phyloP scores from a whole-genome alignment of 2,113 vertebrate species.

The Rhinichthys klamathensis region DNA sequence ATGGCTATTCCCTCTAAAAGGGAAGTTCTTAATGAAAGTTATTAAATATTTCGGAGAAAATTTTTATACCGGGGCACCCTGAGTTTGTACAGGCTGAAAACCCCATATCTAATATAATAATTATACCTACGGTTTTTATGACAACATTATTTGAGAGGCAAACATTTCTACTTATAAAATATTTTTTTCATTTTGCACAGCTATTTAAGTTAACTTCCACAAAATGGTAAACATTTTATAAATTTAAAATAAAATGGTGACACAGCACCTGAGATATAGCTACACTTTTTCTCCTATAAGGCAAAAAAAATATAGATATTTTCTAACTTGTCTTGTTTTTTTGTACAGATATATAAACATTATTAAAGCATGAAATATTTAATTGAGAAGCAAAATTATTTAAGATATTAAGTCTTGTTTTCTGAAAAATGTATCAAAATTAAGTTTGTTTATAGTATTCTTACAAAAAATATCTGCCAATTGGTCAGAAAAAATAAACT shows the following conservation, averaged over 20 bases:
- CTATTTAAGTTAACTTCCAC: not conserved
- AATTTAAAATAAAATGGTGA: no score
- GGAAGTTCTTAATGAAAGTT: no score
- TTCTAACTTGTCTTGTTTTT: no score
- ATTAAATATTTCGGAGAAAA: no score
- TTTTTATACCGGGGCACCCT: no score
- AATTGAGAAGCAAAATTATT: not conserved
- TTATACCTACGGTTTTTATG: not conserved
- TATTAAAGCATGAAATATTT: not conserved
- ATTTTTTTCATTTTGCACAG: not conserved
- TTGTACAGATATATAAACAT: not conserved
- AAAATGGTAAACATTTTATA: no score
- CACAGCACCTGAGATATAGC: no score
- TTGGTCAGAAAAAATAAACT: no score
- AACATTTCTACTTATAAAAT: not conserved
- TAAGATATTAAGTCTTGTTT: not conserved
- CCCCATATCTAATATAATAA: not conserved
- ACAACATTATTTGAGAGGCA: not conserved
- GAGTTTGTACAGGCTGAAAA: not conserved
- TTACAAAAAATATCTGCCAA: not conserved
- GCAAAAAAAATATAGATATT: no score
- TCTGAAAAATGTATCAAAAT: not conserved
- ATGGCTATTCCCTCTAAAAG: no score
- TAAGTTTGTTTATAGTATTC: not conserved
- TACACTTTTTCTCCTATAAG: no score